Evolutionary conservation across 2,888 invertebrate species (phyloP).

Genomic region (Zeuzera pyrina): DNA sequence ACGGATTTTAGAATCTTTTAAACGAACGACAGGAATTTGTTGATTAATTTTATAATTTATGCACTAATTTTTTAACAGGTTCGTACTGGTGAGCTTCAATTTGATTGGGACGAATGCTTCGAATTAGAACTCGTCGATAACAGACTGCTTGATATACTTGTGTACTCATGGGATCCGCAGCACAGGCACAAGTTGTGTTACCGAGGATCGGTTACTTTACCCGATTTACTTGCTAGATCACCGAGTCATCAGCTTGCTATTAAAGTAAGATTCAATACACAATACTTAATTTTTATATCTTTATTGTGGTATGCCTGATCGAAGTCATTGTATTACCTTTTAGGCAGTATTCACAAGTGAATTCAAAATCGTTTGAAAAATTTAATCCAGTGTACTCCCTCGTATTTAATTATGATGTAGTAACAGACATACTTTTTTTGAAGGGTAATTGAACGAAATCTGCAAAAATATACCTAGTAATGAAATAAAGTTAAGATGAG

Average conservation of each 20-base stretch:
- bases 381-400: too few relatives aligned
- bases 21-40: too few relatives aligned
- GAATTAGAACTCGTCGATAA: conserved; percentile 97
- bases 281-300: neutral
- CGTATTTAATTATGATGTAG: too few relatives aligned
- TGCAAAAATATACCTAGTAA: too few relatives aligned
- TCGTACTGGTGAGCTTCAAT: conserved; percentile 94
- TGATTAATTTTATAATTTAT: neutral
- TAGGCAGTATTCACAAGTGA: too few relatives aligned
- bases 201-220: conserved; percentile 89
- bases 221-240: conserved; percentile 85
- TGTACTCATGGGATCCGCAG: conserved; percentile 99
- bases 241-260: conserved; percentile 91
- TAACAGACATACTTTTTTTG: too few relatives aligned
- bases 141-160: conserved; percentile 93
- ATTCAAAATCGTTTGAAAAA: too few relatives aligned
- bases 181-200: conserved; percentile 97
- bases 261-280: conserved; percentile 82
- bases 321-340: neutral
- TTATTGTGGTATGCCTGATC: too few relatives aligned
- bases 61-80: conserved; percentile 53
- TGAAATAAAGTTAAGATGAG: too few relatives aligned
- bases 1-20: too few relatives aligned
- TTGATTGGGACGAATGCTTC: conserved; percentile 99
- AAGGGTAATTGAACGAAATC: too few relatives aligned